Conservation (phyloP, 2,113 vertebrate species). For the Python bivittatus region DNA sequence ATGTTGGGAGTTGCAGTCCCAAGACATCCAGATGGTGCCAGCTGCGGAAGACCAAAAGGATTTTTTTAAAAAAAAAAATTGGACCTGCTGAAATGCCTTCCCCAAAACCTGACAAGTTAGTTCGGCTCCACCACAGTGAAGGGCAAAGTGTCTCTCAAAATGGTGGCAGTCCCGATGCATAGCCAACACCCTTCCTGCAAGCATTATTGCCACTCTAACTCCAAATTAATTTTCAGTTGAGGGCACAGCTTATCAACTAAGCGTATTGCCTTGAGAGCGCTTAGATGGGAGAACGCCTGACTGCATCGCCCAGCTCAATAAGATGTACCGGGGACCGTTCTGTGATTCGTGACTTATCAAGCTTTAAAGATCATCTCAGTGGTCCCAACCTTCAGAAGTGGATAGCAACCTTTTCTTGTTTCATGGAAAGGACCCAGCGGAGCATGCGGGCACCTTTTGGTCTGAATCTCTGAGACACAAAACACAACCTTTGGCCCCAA, state of each 20-base stretch:
- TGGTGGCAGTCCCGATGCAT: background rate
- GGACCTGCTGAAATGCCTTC: background rate
- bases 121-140: background rate
- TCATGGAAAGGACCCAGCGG: background rate
- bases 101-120: background rate
- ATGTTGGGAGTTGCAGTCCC: background rate
- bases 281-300: background rate
- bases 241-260: constrained; percentile 20
- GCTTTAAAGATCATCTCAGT: background rate
- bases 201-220: background rate
- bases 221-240: constrained; percentile 30
- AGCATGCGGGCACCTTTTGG: background rate
- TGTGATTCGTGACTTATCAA: background rate
- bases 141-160: background rate
- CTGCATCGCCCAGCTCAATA: background rate
- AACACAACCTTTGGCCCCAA: too few relatives aligned
- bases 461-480: background rate
- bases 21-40: background rate
- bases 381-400: background rate
- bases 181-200: background rate
- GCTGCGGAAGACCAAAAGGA: background rate
- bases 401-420: background rate
- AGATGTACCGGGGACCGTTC: background rate
- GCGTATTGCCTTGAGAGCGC: background rate
- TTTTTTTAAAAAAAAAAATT: background rate